Evolutionary conservation across 1,140 invertebrate genomes (phyloP).

Genomic region (Dendroctonus ponderosae): DNA sequence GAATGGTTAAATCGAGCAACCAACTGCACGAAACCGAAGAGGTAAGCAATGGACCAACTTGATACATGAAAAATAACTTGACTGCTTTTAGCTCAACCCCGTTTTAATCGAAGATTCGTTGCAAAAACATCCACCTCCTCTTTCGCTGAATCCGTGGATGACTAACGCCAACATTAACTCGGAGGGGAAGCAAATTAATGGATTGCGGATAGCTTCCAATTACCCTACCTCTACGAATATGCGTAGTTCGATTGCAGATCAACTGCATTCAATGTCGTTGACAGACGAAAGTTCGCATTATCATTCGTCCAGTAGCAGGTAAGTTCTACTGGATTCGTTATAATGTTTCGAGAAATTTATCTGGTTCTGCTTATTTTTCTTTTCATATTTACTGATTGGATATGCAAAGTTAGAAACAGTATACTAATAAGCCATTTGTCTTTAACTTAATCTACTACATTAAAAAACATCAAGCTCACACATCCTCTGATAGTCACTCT

Average conservation of each 20-base stretch:
- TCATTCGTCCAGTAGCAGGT: conserved; percentile 58
- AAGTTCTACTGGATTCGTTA: too few relatives aligned
- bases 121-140: conserved; percentile 8
- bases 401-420: too few relatives aligned
- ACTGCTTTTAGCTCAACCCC: conserved; percentile 11
- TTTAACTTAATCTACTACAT: too few relatives aligned
- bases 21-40: conserved; percentile 15
- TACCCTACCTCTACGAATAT: conserved; percentile 22
- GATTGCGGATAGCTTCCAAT: conserved; percentile 36
- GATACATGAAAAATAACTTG: not conserved
- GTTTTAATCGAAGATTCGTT: conserved; percentile 20
- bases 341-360: too few relatives aligned
- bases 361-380: too few relatives aligned
- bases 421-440: too few relatives aligned
- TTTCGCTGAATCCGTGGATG: conserved; percentile 15
- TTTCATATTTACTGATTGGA: too few relatives aligned
- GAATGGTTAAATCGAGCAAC: conserved; percentile 1
- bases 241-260: conserved; percentile 51
- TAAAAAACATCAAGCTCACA: too few relatives aligned
- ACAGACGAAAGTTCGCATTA: conserved; percentile 55
- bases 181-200: conserved; percentile 51
- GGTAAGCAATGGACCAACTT: conserved; percentile 10
- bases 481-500: too few relatives aligned
- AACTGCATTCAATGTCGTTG: conserved; percentile 53
- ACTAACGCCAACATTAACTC: conserved; percentile 1